Evolutionary conservation across 2,888 invertebrate genomes (phyloP).

Genomic region (Junonia oenone): DNA sequence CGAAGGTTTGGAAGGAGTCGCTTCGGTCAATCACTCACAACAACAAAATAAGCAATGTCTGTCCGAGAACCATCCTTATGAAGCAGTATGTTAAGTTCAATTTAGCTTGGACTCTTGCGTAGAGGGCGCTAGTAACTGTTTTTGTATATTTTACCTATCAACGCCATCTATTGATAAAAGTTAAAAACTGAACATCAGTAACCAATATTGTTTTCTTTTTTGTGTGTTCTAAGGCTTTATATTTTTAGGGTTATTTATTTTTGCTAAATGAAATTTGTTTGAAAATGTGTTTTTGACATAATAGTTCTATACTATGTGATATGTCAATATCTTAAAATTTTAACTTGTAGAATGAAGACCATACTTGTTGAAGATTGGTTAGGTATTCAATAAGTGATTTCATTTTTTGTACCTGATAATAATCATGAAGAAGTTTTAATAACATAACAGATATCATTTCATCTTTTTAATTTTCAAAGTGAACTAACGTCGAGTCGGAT

Average conservation of each 20-base stretch:
- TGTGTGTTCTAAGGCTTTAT: too few species aligned
- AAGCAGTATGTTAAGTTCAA: conserved; percentile 92
- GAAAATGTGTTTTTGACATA: too few species aligned
- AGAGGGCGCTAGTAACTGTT: neutral
- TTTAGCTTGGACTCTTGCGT: conserved; percentile 8
- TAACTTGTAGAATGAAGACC: too few species aligned
- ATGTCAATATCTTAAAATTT: too few species aligned
- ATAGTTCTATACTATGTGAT: too few species aligned
- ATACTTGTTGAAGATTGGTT: too few species aligned
- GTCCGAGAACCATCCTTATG: conserved; percentile 95
- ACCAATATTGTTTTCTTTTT: too few species aligned
- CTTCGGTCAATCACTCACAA: conserved; percentile 95
- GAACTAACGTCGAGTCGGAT: neutral
- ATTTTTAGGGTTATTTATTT: too few species aligned
- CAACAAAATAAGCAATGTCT: conserved; percentile 97
- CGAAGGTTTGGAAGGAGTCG: conserved; percentile 94
- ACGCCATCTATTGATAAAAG: neutral
- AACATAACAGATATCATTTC: neutral
- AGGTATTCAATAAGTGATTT: too few species aligned
- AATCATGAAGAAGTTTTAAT: too few species aligned
- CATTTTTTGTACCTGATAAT: too few species aligned
- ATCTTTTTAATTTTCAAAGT: neutral
- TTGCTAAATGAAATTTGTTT: too few species aligned
- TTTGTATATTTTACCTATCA: neutral
- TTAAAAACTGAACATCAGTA: neutral